Percentiles rank a stretch among this genome's conserved stretches.
These are phyloP conservation scores for Laupala kohalensis DNA, from an alignment of 1,140 invertebrate species.

Conservation along the genomic window DNA sequence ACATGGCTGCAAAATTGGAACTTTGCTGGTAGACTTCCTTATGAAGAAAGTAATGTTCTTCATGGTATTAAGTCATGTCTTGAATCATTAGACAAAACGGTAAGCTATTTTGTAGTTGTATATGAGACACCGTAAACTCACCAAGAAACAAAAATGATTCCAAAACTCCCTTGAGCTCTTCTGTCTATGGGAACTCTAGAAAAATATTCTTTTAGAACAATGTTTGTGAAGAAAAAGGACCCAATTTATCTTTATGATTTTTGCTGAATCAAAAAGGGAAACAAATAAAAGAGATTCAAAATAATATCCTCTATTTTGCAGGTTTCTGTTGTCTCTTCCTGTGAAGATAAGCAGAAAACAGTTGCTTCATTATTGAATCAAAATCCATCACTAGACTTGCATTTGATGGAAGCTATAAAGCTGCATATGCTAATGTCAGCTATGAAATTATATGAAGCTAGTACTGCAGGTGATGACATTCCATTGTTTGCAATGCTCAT, in stretches of 20 bases:
- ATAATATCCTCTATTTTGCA: conserved; percentile 16
- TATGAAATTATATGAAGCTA: conserved; percentile 26
- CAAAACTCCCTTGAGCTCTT: too few species aligned
- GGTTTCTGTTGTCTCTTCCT: conserved; percentile 21
- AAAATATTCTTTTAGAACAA: too few species aligned
- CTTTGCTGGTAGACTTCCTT: conserved; percentile 30
- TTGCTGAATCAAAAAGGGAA: too few species aligned
- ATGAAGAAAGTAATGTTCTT: conserved; percentile 19
- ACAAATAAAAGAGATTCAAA: too few species aligned
- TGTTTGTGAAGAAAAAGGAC: too few species aligned
- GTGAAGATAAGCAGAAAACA: conserved; percentile 23
- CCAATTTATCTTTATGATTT: too few species aligned
- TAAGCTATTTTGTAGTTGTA: too few species aligned
- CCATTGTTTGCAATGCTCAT: conserved; percentile 34
- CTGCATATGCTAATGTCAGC: conserved; percentile 33
- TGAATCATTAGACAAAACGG: conserved; percentile 22
- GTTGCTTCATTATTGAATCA: conserved; percentile 29
- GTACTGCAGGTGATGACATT: conserved; percentile 22
- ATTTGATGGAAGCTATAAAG: conserved; percentile 37
- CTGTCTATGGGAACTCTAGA: too few species aligned
- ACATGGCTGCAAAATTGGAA: conserved; percentile 29
- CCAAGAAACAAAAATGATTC: too few species aligned
- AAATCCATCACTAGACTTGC: conserved; percentile 28
- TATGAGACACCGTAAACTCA: too few species aligned
- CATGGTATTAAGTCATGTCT: conserved; percentile 25